Conservation (phyloP, 2,113 vertebrate species). For the Fregata magnificens region DNA sequence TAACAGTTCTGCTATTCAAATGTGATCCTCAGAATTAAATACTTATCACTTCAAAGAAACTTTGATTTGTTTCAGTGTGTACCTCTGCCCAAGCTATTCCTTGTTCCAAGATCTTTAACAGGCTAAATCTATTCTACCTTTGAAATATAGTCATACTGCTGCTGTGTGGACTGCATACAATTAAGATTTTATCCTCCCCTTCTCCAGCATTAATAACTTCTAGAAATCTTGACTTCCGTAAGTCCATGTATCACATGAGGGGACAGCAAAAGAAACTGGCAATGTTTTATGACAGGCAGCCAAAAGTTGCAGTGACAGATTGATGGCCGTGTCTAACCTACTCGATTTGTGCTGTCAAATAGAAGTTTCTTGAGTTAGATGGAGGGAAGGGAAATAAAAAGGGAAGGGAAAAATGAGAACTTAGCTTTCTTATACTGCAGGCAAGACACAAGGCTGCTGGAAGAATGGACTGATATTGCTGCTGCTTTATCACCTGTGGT, state of each 20-base stretch:
- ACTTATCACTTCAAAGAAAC: conserved; percentile 45
- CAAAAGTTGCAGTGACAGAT: not conserved
- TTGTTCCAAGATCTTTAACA: conserved; percentile 3
- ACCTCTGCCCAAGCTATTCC: not conserved
- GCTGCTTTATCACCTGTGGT: not conserved
- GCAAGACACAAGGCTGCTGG: not conserved
- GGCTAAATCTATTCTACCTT: conserved; percentile 9
- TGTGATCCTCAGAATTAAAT: not conserved
- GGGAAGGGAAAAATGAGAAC: not conserved
- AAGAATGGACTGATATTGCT: conserved; percentile 1
- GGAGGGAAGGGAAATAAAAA: not conserved
- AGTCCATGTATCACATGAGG: not conserved
- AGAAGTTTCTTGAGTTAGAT: conserved; percentile 35
- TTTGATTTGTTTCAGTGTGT: conserved; percentile 2
- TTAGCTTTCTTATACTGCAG: not conserved
- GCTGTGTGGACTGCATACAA: not conserved
- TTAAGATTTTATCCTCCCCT: not conserved
- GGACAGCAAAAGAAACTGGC: not conserved
- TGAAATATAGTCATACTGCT: not conserved
- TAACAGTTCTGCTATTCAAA: conserved; percentile 27
- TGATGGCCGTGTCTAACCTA: not conserved
- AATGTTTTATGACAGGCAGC: not conserved
- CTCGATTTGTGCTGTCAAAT: conserved; percentile 22
- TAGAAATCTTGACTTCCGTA: not conserved
- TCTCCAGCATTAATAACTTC: not conserved